Evolutionary conservation across 2,113 vertebrate genomes (phyloP), one percentile per base, ranked within the genome.

Genomic region (Sula dactylatra): DNA sequence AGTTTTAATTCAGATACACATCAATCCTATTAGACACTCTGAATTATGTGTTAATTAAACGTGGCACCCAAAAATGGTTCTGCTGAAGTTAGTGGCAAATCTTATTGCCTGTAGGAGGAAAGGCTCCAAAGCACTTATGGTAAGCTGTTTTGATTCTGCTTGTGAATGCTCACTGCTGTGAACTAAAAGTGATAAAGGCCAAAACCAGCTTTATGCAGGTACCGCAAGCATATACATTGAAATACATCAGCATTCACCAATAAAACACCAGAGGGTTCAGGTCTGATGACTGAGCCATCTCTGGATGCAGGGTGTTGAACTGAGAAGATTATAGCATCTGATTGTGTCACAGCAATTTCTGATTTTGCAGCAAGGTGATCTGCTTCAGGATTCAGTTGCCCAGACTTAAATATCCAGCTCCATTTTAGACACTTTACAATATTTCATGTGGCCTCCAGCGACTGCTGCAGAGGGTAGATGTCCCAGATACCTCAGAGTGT

Each of bases 21-120:
- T 96, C 91, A 96, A 93, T 96, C 94, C 77, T 89, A 67, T 96
- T 95, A 96, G 86, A 82, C 55, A 62, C 64, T 94, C 74, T 71
- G 69, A 95, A 84, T 89, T 84, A 86, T 3, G 1, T 55, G 26
- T 84, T 94, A 96, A 94, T 91, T 96, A 94, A 96, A 94, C 0
- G 2, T 84, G 72, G 72, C n/a, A 71, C 50, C 80, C 55, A 78
- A 50, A 95, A 91, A 83, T 89, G 59, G 13, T 44, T 86, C 69
- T 94, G 47, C 45, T 92, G 72, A 86, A 96, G 89, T 86, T 62
- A 84, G 71, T 86, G 42, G 69, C 47, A 96, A 95, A 96, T 92
- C 77, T 54, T 67, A 40, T 27, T 93, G 91, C 72, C 72, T 87
- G 38, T 38, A 79, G 61, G 44, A 96, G 38, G 13, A 89, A 82